Conservation (phyloP, 2,113 vertebrate genomes). For the Mugil cephalus region DNA sequence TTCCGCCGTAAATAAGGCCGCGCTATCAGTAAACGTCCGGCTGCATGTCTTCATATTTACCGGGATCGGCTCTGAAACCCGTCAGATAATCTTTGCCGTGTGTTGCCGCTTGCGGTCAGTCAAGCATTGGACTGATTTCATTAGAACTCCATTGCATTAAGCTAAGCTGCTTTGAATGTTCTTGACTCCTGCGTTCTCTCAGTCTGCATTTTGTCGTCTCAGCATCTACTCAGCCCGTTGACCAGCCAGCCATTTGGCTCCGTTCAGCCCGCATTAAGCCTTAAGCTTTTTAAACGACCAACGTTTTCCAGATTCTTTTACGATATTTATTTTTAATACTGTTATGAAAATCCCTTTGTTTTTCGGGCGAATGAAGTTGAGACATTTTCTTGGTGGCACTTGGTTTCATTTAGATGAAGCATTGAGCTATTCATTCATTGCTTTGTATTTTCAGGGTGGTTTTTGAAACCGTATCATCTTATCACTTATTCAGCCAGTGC, state of each 20-base stretch:
- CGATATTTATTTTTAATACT: too few relatives aligned
- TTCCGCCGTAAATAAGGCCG: too few relatives aligned
- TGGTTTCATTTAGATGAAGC: slow-evolving; percentile 12
- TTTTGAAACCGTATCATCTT: slow-evolving; percentile 18
- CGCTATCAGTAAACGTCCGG: too few relatives aligned
- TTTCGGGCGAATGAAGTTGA: slow-evolving; percentile 8
- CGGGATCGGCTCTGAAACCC: slow-evolving; percentile 8
- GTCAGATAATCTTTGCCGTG: slow-evolving; percentile 2
- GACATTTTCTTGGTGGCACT: slow-evolving; percentile 4
- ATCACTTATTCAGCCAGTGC: slow-evolving; percentile 34
- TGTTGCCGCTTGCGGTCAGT: slow-evolving; percentile 20
- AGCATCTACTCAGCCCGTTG: slow-evolving; percentile 20
- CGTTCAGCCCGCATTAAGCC: not conserved
- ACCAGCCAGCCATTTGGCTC: not conserved
- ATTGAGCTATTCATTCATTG: slow-evolving; percentile 3
- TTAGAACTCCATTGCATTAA: slow-evolving; percentile 44
- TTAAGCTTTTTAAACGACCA: not conserved
- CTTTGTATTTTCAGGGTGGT: slow-evolving; percentile 32
- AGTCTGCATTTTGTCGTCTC: slow-evolving; percentile 38
- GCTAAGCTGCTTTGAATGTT: slow-evolving; percentile 53
- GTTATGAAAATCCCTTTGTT: not conserved
- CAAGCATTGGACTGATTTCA: slow-evolving; percentile 35
- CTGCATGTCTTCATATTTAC: not conserved
- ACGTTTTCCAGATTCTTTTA: too few relatives aligned
- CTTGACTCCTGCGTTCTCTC: slow-evolving; percentile 48